phyloP scores from a whole-genome alignment of 1,140 invertebrate species.

The Theocolax elegans region DNA sequence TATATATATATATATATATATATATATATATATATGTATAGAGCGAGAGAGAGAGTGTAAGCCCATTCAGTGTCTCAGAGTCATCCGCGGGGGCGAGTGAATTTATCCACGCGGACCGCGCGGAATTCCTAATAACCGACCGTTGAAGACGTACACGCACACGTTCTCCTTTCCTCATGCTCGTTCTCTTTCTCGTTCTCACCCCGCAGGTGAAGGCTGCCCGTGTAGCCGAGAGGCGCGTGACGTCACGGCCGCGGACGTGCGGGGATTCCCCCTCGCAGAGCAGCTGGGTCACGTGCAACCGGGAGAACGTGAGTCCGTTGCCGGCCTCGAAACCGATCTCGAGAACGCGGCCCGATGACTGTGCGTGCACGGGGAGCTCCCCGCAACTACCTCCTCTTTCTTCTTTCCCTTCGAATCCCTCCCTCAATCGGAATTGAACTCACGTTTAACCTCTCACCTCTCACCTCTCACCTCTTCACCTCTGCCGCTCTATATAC shows the following conservation, averaged over 20 bases:
- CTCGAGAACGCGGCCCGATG: conserved; percentile 40
- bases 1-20: too few species aligned
- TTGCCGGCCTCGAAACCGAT: conserved; percentile 34
- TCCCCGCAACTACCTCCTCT: conserved; percentile 4
- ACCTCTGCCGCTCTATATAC: too few species aligned
- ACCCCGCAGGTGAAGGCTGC: conserved; percentile 1
- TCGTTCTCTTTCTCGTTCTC: conserved; percentile 15
- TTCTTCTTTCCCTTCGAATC: background rate
- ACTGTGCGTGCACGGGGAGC: conserved; percentile 41
- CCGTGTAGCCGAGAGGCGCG: conserved; percentile 13
- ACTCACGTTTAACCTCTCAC: conserved; percentile 43
- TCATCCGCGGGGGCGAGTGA: conserved; percentile 43
- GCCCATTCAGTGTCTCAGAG: too few species aligned
- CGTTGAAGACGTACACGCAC: conserved; percentile 24
- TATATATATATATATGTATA: too few species aligned
- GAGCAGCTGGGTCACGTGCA: conserved; percentile 64
- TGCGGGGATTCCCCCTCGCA: conserved; percentile 52
- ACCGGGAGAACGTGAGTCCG: conserved; percentile 53
- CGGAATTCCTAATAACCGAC: conserved; percentile 61
- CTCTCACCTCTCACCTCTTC: too few species aligned
- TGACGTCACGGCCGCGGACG: conserved; percentile 58
- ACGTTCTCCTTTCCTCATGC: background rate
- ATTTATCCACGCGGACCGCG: conserved; percentile 54
- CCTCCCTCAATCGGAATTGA: conserved; percentile 42
- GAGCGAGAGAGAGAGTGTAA: too few species aligned